Evolutionary conservation across 2,797 vertebrate species (phyloP), one percentile per base, ranked within the genome.

Genomic region (Rhynchonycteris naso): DNA sequence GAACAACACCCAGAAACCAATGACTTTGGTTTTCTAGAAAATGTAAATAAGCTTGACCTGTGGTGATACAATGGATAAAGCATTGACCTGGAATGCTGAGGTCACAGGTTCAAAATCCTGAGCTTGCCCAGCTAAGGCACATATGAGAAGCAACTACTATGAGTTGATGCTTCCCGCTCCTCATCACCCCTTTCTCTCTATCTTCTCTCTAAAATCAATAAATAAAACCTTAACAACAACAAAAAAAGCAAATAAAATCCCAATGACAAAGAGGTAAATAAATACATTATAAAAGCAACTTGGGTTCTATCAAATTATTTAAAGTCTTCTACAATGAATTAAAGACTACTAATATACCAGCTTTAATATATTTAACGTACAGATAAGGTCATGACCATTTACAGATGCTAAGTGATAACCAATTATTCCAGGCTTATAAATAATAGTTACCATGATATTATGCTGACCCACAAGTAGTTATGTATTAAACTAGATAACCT

Each of bases 311-410:
- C 38, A 79, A 82, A 82, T 94, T 92, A 83, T 52, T 80, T 92
- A 83, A 89, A 88, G 71, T 43, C 15, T 95, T 90, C 78, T 86
- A 82, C 30, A 18, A 47, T 74, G 58, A 90, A 38, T 92, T 85
- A 61, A 91, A 95, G 74, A 90, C 63, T 54, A 84, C 54, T 47
- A 81, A 87, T 56, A 63, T 68, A 79, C 5, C 24, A 92, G n/a
- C 2, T 68, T 74, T 63, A 85, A 74, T 66, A 72, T 24, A 68
- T 72, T 76, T n/a, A n/a, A 84, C 33, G 6, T 61, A 78, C 78
- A 93, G 80, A 95, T 92, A 93, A 84, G 28, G n/a, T 69, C n/a
- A 68, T 87, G 19, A 82, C 54, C 90, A 81, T 81, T 92, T 79
- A 91, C 14, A 93, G 30, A 79, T 78, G 13, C 66, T 87, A 93